Evolutionary conservation across 2,888 invertebrate species (phyloP), one percentile per base, ranked within the genome.

Genomic region (Clostera curtula): DNA sequence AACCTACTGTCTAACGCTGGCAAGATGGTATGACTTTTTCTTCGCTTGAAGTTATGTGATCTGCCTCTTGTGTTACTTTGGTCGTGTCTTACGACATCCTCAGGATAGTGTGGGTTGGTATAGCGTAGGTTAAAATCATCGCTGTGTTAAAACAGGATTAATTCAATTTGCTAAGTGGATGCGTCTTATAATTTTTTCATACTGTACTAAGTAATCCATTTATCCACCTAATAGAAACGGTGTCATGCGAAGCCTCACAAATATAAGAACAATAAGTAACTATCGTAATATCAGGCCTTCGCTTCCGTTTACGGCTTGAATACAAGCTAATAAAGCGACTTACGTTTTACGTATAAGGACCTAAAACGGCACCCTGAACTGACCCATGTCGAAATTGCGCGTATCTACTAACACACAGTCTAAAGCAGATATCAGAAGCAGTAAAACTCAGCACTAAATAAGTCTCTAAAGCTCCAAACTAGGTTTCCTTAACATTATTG

Each of bases 181-280:
- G n/a, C n/a, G n/a, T n/a, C n/a, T n/a, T n/a, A n/a, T n/a, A n/a
- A n/a, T n/a, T n/a, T n/a, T n/a, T n/a, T n/a, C n/a, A n/a, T n/a
- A n/a, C 22, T 9, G 5, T 18, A 18, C 6, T 17, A 19, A 19
- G 31, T 67, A 66, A 64, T 67, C 62, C 49, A 42, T 40, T 66
- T 65, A 51, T 41, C 36, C 38, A 16, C 26, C 47, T 55, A 62
- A 65, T 56, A 49, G 45, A 57, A 53, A 43, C 57, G 34, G 44
- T 41, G 45, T 44, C 57, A 55, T 54, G 52, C 51, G 67, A 71
- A 69, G 59, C 68, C 71, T 32, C 8, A 54, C 45, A 56, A 58
- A 49, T 48, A 43, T 38, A 43, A 50, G 43, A 41, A 41, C 38
- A 42, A 45, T 38, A 43, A 43, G 27, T 39, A 28, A 43, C 47